These are phyloP conservation scores for Oryzias sinensis DNA, from an alignment of 2,797 vertebrate genomes.

Conservation along the genomic window DNA sequence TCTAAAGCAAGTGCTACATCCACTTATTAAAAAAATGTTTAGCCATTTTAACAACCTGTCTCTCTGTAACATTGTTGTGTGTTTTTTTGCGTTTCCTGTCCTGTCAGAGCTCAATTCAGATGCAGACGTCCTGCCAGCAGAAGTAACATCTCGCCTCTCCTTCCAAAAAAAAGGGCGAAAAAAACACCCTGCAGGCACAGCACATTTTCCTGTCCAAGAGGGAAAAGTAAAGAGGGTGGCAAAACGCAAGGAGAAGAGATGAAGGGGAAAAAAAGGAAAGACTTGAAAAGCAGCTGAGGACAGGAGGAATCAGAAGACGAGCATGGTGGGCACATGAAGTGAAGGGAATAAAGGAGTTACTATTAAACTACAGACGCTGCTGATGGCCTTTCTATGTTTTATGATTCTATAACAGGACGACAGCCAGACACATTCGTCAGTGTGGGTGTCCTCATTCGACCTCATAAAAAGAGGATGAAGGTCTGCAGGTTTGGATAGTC, in stretches of 20 bases:
- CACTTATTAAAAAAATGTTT: too few species aligned
- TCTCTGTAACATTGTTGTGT: slow-evolving; percentile 4
- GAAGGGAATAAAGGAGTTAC: slow-evolving; percentile 5
- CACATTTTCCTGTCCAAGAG: slow-evolving; percentile 57
- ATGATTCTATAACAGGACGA: slow-evolving; percentile 22
- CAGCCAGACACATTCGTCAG: slow-evolving; percentile 4
- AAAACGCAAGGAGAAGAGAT: too few species aligned
- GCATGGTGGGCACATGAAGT: too few species aligned
- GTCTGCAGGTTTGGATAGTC: too few species aligned
- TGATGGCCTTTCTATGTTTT: slow-evolving; percentile 22
- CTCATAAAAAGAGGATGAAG: background rate
- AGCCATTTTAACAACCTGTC: background rate
- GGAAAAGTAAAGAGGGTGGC: slow-evolving; percentile 4
- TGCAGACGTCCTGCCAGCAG: slow-evolving; percentile 53
- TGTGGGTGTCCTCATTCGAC: slow-evolving; percentile 21
- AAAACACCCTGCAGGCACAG: slow-evolving; percentile 65
- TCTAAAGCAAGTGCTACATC: too few species aligned
- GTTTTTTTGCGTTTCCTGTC: slow-evolving; percentile 15
- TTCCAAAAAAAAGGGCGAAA: slow-evolving; percentile 72
- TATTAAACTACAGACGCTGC: slow-evolving; percentile 25
- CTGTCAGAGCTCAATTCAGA: slow-evolving; percentile 30
- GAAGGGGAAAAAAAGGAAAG: background rate
- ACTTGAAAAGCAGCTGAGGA: background rate
- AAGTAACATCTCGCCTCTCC: slow-evolving; percentile 63
- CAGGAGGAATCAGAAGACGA: background rate